Evolutionary conservation across 2,113 vertebrate species (phyloP).

Genomic region (Pterocles orientalis): DNA sequence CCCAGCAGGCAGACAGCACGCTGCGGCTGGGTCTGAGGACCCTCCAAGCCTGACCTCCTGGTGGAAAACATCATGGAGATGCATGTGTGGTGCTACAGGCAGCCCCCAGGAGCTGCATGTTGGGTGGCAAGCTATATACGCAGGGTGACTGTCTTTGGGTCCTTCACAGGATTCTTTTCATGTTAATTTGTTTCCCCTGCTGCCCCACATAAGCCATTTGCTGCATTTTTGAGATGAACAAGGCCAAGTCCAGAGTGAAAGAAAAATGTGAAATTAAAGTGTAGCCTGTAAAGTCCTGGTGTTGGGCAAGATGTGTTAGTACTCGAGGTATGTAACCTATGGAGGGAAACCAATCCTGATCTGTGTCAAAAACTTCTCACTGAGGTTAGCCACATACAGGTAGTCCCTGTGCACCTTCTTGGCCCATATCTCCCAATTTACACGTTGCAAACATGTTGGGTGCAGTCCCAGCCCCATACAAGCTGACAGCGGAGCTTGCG

Average conservation of each 20-base stretch:
- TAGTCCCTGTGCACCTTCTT: not conserved
- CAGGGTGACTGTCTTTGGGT: not conserved
- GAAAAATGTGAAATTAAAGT: not conserved
- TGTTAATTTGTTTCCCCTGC: not conserved
- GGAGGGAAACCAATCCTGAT: not conserved
- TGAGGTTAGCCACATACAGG: not conserved
- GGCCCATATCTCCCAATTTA: not conserved
- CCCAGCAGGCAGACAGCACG: not conserved
- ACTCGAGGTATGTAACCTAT: not conserved
- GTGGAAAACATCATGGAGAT: not conserved
- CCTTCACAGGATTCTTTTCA: not conserved
- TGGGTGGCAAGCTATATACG: not conserved
- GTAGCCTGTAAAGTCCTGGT: not conserved
- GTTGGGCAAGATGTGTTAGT: not conserved
- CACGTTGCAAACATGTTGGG: not conserved
- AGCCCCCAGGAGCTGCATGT: rapidly evolving
- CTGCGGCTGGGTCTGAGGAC: not conserved
- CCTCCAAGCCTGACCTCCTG: not conserved
- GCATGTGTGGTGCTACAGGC: not conserved
- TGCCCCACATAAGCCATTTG: not conserved
- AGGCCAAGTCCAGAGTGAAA: not conserved
- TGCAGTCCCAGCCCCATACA: not conserved
- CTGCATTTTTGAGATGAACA: not conserved
- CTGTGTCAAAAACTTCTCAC: not conserved
- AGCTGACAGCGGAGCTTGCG: not conserved